Evolutionary conservation across 2,113 vertebrate genomes (phyloP).

Genomic region (Sinocyclocheilus rhinocerous): DNA sequence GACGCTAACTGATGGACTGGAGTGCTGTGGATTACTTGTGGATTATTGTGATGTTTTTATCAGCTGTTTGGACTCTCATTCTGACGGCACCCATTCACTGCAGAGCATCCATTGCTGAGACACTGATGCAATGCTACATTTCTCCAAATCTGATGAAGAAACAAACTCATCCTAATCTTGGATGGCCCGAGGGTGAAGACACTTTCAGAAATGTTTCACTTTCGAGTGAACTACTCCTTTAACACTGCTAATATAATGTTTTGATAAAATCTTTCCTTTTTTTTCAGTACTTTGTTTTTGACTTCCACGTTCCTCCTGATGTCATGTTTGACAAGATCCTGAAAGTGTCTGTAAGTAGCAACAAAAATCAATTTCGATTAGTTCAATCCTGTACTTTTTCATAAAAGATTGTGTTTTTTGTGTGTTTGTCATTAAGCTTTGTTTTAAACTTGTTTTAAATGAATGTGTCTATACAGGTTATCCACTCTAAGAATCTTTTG

Average conservation of each 20-base stretch:
- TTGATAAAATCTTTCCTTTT: neutral
- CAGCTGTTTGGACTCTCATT: too few relatives aligned
- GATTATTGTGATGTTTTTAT: too few relatives aligned
- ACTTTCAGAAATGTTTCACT: too few relatives aligned
- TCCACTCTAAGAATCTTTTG: constrained; percentile 97
- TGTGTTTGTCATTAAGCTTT: too few relatives aligned
- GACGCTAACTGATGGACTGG: neutral
- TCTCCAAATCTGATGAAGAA: too few relatives aligned
- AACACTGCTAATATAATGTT: neutral
- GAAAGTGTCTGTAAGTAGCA: constrained; percentile 91
- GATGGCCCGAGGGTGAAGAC: neutral
- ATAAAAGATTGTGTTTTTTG: neutral
- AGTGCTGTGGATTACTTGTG: too few relatives aligned
- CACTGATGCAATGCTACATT: too few relatives aligned
- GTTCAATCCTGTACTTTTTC: neutral
- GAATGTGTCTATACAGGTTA: constrained; percentile 77
- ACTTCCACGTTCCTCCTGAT: constrained; percentile 94
- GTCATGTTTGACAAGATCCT: constrained; percentile 99
- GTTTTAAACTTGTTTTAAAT: neutral
- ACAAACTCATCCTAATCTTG: too few relatives aligned
- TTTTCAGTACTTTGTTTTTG: constrained; percentile 94
- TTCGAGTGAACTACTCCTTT: too few relatives aligned
- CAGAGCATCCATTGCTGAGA: too few relatives aligned
- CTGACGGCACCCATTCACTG: too few relatives aligned
- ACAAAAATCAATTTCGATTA: too few relatives aligned